Evolutionary conservation across 2,113 vertebrate genomes (phyloP).

Genomic region (Zapornia atra): DNA sequence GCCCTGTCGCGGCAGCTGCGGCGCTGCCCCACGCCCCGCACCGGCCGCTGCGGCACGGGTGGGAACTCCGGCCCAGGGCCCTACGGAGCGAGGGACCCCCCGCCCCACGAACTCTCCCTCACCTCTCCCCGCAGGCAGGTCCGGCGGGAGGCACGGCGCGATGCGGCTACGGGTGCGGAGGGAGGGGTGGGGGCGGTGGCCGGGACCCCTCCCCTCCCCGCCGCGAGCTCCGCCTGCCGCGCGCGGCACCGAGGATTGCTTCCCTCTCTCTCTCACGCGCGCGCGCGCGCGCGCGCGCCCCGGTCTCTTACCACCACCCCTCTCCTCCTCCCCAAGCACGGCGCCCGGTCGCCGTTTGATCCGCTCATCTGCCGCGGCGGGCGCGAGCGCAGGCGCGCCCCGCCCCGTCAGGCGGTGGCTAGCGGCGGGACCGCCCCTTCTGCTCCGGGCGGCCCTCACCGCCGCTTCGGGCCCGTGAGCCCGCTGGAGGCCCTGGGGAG

Average conservation of each 20-base stretch:
- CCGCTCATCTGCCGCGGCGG: neutral
- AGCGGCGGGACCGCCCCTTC: neutral
- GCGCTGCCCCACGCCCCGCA: too few species aligned
- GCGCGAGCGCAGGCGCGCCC: neutral
- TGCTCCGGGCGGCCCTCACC: too few species aligned
- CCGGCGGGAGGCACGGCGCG: neutral
- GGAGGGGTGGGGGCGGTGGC: neutral
- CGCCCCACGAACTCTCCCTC: neutral
- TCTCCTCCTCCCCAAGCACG: too few species aligned
- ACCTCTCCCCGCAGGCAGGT: neutral
- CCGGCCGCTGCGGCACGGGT: neutral
- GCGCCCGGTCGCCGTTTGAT: neutral
- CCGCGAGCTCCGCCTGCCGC: neutral
- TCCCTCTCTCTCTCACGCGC: neutral
- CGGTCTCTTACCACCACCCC: too few species aligned
- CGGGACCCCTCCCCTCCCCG: neutral
- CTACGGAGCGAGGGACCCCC: too few species aligned
- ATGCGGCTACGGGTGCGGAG: too few species aligned
- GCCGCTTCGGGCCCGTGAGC: too few species aligned
- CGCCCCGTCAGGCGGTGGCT: neutral
- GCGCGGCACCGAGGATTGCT: neutral
- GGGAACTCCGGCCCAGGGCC: neutral
- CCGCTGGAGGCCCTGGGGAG: too few species aligned
- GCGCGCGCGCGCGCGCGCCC: neutral
- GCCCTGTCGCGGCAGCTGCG: neutral